A percentile compares a stretch with the other conserved stretches of the same genome.
phyloP scores from a whole-genome alignment of 1,140 invertebrate species.

The Conopomorpha cramerella region DNA sequence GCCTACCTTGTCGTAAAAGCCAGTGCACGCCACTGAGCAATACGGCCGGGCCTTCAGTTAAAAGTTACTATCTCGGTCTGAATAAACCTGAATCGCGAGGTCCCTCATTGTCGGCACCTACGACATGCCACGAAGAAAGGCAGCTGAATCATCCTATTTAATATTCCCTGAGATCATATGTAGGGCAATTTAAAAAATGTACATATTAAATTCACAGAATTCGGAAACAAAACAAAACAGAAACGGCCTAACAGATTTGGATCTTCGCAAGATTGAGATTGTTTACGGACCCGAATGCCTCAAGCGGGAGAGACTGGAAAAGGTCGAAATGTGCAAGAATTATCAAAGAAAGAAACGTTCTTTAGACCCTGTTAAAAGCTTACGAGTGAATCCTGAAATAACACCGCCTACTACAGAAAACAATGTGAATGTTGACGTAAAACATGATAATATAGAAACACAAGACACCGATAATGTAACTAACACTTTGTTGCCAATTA shows the following conservation, averaged over 20 bases:
- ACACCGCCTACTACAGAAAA: constrained; percentile 27
- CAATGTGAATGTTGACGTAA: too few relatives aligned
- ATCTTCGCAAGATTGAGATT: constrained; percentile 33
- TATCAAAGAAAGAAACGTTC: constrained; percentile 20
- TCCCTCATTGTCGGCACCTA: too few relatives aligned
- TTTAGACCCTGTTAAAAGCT: constrained; percentile 11
- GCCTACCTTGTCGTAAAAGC: too few relatives aligned
- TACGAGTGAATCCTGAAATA: constrained; percentile 33
- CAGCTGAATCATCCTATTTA: too few relatives aligned
- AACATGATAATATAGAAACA: too few relatives aligned
- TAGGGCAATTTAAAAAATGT: not conserved
- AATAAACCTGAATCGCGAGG: too few relatives aligned
- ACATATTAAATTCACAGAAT: constrained; percentile 19
- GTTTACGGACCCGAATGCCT: constrained; percentile 36
- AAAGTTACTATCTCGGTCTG: too few relatives aligned
- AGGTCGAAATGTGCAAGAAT: constrained; percentile 34
- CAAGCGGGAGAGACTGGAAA: constrained; percentile 27
- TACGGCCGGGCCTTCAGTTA: too few relatives aligned
- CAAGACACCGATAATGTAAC: constrained; percentile 7
- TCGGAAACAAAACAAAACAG: constrained; percentile 20
- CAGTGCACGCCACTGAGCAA: too few relatives aligned
- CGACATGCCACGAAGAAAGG: too few relatives aligned
- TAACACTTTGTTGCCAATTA: too few relatives aligned
- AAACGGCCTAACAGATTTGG: constrained; percentile 16
- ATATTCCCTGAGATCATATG: too few relatives aligned